Evolutionary conservation across 2,888 invertebrate genomes (phyloP), one percentile per base, ranked within the genome.

Genomic region (Philopedon plagiatum): DNA sequence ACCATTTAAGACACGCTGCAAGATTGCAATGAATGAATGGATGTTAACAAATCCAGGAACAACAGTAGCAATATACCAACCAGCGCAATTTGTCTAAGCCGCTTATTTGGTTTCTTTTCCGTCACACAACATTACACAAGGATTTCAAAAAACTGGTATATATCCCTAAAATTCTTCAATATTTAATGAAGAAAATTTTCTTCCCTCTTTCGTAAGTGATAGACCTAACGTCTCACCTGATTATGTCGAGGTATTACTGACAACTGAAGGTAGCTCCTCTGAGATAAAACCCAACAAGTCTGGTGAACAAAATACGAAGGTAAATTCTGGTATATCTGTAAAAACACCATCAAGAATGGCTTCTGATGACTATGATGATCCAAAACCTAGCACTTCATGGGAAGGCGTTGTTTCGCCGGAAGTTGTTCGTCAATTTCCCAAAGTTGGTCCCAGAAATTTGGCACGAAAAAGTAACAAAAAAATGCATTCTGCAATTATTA

Each of bases 101-200:
- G 23, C 54, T 8, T 54, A 29, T 54, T 7, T 54, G 26, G 15
- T 5, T 54, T 19, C 54, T 54, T 23, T 54, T 54, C 21, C 54
- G 21, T 23, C 23, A 23, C 54, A 23, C 21, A 54, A 54, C 9
- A 54, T 54, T 21, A 54, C 54, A 54, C 54, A 54, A n/a, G n/a
- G n/a, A n/a, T n/a, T n/a, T n/a, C n/a, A n/a, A n/a, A n/a, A n/a
- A n/a, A n/a, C n/a, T n/a, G 54, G 54, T 4, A 54, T 54, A 21
- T 54, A 54, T 23, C 54, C 54, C 54, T 54, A 21, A 11, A 54
- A 54, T 23, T 54, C 54, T 2, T 54, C 21, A 21, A 54, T 54
- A 23, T 54, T 54, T 54, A 54, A 26, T 5, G 26, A 54, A 54
- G 54, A 54, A 54, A 23, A 54, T 13, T 49, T 49, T 49, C 49